Conservation (phyloP, 1,140 invertebrate genomes). For the Panagrolaimus sp. region DNA sequence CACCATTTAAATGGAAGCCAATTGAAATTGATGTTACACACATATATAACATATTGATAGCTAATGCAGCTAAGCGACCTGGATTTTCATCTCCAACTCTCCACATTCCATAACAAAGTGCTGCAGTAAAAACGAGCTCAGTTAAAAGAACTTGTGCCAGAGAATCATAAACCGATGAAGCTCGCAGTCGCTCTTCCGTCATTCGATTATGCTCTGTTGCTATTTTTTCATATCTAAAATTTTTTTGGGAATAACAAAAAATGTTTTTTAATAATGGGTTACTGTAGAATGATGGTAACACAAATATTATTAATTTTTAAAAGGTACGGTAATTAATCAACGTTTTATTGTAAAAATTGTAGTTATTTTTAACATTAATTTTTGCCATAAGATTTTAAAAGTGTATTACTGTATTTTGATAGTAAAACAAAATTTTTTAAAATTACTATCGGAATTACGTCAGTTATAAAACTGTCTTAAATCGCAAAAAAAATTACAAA, state of each 20-base stretch:
- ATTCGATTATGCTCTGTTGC: conserved; percentile 43
- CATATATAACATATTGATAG: conserved; percentile 56
- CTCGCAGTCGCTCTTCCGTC: conserved; percentile 48
- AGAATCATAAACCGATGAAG: conserved; percentile 53
- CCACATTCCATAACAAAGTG: conserved; percentile 51
- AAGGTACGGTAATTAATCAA: too few relatives aligned
- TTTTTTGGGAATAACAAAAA: too few relatives aligned
- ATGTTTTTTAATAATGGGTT: too few relatives aligned
- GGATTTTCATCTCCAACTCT: conserved; percentile 46
- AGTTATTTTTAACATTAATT: too few relatives aligned
- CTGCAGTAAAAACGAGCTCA: conserved; percentile 53
- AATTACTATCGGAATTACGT: too few relatives aligned
- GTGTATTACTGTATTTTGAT: neutral
- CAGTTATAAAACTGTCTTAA: too few relatives aligned
- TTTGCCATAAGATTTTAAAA: neutral
- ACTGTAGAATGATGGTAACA: too few relatives aligned
- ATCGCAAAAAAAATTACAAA: too few relatives aligned
- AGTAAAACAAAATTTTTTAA: too few relatives aligned
- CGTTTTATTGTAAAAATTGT: too few relatives aligned
- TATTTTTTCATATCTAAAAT: conserved; percentile 49
- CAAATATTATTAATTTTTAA: too few relatives aligned
- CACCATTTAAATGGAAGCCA: conserved; percentile 56
- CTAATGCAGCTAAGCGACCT: conserved; percentile 46
- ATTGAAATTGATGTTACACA: conserved; percentile 55
- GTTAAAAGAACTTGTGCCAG: conserved; percentile 55